phyloP scores from a whole-genome alignment of 2,113 vertebrate genomes.

The Galbula dea region DNA sequence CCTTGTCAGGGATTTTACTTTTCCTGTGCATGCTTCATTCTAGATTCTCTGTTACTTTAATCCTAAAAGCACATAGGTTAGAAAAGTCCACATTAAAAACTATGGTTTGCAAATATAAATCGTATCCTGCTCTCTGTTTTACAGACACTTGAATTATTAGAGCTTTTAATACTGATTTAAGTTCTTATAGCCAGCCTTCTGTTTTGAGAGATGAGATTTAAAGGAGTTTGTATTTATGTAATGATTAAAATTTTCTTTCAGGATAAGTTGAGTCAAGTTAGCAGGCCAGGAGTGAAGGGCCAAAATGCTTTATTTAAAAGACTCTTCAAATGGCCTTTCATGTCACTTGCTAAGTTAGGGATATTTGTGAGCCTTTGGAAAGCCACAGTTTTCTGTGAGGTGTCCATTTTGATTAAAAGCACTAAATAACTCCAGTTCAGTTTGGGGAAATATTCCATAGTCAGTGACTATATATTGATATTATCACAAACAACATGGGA shows the following conservation, averaged over 20 bases:
- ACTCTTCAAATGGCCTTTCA: not conserved
- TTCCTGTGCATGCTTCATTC: not conserved
- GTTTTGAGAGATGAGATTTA: not conserved
- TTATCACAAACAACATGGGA: not conserved
- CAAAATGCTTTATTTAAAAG: not conserved
- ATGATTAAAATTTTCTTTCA: not conserved
- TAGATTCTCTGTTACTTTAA: not conserved
- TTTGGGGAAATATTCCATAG: not conserved
- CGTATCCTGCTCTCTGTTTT: not conserved
- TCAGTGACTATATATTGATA: not conserved
- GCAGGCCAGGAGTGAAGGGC: not conserved
- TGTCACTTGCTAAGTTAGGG: not conserved
- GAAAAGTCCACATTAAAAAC: not conserved
- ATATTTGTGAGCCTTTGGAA: not conserved
- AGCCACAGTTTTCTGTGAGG: not conserved
- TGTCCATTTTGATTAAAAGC: not conserved
- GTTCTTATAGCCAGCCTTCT: not conserved
- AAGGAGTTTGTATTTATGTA: not conserved
- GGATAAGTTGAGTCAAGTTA: not conserved
- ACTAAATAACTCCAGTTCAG: not conserved
- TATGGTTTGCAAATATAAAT: not conserved
- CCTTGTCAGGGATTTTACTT: conserved; percentile 38
- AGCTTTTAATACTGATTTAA: not conserved
- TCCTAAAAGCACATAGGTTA: not conserved
- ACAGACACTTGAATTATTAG: not conserved